These are phyloP conservation scores for Orycteropus afer DNA, from an alignment of 2,113 vertebrate genomes.

Conservation along the genomic window DNA sequence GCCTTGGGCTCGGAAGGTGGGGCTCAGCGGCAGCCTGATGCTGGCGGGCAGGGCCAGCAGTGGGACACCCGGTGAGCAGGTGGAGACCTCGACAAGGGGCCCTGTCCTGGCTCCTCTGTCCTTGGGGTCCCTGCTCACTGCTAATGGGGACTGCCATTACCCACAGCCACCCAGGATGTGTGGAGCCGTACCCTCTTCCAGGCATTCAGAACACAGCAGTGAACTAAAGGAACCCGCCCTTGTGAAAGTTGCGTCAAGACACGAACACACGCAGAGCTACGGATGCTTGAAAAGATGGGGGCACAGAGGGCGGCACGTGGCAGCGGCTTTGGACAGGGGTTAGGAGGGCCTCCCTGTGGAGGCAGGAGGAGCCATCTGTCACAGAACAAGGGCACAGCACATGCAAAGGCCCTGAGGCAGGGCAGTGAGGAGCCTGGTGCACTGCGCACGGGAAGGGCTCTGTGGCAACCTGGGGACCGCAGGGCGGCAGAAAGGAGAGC, in stretches of 20 bases:
- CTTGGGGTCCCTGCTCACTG: not conserved
- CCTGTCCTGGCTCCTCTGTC: not conserved
- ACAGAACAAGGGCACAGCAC: fast-evolving
- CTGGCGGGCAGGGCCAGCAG: not conserved
- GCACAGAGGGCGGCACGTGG: not conserved
- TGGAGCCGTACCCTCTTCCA: not conserved
- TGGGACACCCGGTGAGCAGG: fast-evolving
- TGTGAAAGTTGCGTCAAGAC: too few species aligned
- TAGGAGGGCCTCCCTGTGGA: not conserved
- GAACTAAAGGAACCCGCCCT: fast-evolving
- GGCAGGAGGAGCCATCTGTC: fast-evolving
- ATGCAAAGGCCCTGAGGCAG: not conserved
- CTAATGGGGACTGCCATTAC: not conserved
- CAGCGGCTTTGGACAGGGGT: fast-evolving
- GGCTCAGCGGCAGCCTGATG: not conserved
- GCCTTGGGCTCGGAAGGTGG: not conserved
- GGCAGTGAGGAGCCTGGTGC: not conserved
- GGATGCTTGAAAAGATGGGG: fast-evolving
- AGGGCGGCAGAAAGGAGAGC: too few species aligned
- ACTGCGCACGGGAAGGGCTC: too few species aligned
- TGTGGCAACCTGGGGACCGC: too few species aligned
- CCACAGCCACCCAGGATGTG: fast-evolving
- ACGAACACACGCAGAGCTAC: too few species aligned
- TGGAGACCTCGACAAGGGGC: too few species aligned
- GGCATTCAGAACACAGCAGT: fast-evolving